These are phyloP conservation scores for Peromyscus aztecus DNA, from an alignment of 2,797 vertebrate species.

Conservation along the genomic window DNA sequence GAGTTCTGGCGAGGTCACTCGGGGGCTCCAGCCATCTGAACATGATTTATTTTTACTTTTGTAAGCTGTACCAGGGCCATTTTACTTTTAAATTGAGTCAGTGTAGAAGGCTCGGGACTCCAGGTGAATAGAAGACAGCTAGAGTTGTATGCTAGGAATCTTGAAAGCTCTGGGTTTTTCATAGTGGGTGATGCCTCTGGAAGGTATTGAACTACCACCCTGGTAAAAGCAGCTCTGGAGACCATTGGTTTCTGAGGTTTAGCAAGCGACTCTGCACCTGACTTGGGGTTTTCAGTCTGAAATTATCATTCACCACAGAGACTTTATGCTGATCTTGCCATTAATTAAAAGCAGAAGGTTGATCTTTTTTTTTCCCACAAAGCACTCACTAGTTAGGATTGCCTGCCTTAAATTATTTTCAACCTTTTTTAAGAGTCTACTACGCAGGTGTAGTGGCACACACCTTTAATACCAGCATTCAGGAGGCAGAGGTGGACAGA, in stretches of 20 bases:
- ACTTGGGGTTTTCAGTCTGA: conserved; percentile 68
- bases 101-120: background rate
- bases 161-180: conserved; percentile 61
- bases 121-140: conserved; percentile 27
- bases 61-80: background rate
- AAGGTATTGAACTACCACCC: background rate
- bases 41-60: background rate
- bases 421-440: conserved; percentile 40
- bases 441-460: background rate
- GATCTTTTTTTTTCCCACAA: background rate
- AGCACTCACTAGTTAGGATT: background rate
- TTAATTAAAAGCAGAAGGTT: conserved; percentile 71
- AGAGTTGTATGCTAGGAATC: background rate
- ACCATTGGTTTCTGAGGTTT: conserved; percentile 58
- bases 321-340: conserved; percentile 36
- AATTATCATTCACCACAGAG: conserved; percentile 68
- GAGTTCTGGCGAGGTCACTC: background rate
- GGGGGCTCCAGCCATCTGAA: background rate
- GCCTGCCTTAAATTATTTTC: background rate
- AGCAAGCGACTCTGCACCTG: conserved; percentile 41
- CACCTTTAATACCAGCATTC: background rate
- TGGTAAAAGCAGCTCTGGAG: background rate
- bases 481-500: background rate
- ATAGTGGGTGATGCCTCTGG: conserved; percentile 41
- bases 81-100: conserved; percentile 19